Evolutionary conservation across 2,888 invertebrate species (phyloP), one percentile per base, ranked within the genome.

Genomic region (Beris chalybata): DNA sequence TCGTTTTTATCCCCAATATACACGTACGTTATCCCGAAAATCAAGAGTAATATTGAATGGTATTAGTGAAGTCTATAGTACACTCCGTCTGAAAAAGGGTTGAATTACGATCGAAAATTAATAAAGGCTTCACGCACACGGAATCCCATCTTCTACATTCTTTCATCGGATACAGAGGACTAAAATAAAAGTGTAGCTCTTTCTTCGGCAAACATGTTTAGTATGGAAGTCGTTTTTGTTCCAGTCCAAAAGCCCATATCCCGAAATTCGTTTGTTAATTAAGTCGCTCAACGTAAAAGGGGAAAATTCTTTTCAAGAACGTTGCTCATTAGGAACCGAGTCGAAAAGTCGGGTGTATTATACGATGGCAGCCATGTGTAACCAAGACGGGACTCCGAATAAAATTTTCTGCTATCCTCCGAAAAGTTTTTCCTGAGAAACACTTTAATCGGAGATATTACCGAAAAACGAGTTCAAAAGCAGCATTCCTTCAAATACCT

Each of bases 231-330:
- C 44, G 32, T 52, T 64, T 59, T 67, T 38, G 59, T 55, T 59
- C 55, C 48, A 38, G 7, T 50, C 38, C 32, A 13, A 61, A 61
- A 32, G 22, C 29, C 48, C 50, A 50, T 61, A 15, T 61, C 50
- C 65, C 61, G 32, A 68, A 68, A 68, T 68, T 68, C 68, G 66
- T 68, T 68, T 68, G 68, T 68, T 68, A 68, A 68, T 68, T 68
- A 68, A 68, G 65, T 68, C 63, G 54, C 47, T 58, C 58, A 30
- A 15, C 29, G 22, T 58, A 44, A 56, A 52, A n/a, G 54, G 65
- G 43, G 63, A 47, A 57, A 65, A 52, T 68, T 68, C 68, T 57
- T 68, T 67, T 66, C 63, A 53, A 38, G 44, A 57, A 61, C 29
- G 63, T 63, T 66, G 63, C 53, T 65, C 56, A 61, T 61, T 50